Evolutionary conservation across 2,888 invertebrate genomes (phyloP), one percentile per base, ranked within the genome.

Genomic region (Ophion costatus): DNA sequence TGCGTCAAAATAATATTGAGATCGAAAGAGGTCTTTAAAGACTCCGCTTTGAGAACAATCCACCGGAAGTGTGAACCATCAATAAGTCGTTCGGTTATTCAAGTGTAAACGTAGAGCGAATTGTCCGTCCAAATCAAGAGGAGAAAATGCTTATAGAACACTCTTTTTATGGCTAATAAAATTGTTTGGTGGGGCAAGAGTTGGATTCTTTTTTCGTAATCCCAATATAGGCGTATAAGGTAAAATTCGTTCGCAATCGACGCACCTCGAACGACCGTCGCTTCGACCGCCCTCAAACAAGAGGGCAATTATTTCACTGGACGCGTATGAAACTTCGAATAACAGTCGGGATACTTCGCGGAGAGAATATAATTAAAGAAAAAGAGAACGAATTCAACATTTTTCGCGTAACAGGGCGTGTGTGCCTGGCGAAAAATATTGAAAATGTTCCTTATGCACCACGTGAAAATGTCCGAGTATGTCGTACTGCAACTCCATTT

Each of bases 361-460:
- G 45, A 56, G 17, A 42, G 45, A 57, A 70, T 57, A 22, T 70
- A 59, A 69, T 7, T 38, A 33, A 67, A 42, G 24, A 20, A 71
- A 56, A 71, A 57, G 74, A 69, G 78, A 67, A 79, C 14, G 14
- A 6, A 56, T 29, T 17, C 14, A 76, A 79, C 51, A 75, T 51
- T 14, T 51, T 51, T 51, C 51, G 51, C 2, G 51, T 51, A 67
- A 67, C 59, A 67, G 71, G n/a, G 77, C 76, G 69, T 17, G 14
- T 69, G 51, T 45, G 57, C n/a, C 33, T 78, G 38, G 74, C 80
- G 78, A 70, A 59, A 51, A 79, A 59, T 11, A 66, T 71, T 10
- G 38, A 20, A 73, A 66, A 59, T 38, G 42, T 73, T 76, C 17
- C 51, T 75, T 33, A 80, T 33, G 83, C 83, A 76, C 83, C 83